Base-by-base conservation (phyloP, 2,888 invertebrate genomes). In the Drosophila ustulata region DNA sequence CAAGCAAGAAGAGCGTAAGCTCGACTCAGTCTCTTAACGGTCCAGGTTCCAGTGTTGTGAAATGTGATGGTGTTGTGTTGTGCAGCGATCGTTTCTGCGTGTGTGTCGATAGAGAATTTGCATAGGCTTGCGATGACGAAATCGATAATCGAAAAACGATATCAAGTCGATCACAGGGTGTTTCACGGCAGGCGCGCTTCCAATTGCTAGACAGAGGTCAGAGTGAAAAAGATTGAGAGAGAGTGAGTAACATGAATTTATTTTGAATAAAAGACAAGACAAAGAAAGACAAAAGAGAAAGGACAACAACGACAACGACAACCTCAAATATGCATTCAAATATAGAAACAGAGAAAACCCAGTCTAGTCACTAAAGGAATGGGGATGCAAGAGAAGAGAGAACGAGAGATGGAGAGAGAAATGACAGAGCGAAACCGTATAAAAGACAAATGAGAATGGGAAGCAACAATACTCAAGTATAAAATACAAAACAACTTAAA, bases 401-500 rank as follows among this genome's bases (percentile, higher is more conserved):
- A 39, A 4, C 47, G 49, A 64, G 32, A 64, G 30, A 47, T 39
- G 75, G 41, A 55, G 32, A 52, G 23, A 67, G 59, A 76, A 59
- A 62, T 61, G 46, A 71, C n/a, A 55, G 25, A 45, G 37, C 55
- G 32, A 55, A 46, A 53, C 18, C 23, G 37, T 63, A 74, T 32
- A 72, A 68, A 61, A 73, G 49, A 63, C 63, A 61, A 67, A 50
- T 41, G 52, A 50, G 57, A 62, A 57, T 57, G 64, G 70, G 61
- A 75, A 86, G 77, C 84, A 89, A 88, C 86, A 91, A 91, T 91
- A 91, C 91, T 91, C 91, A 91, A 91, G 89, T 91, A 91, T 90
- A 84, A 90, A 89, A 91, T 90, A 90, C 64, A 55, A 46, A 90
- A 89, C 13, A 81, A 86, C 82, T 85, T 81, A 89, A 79, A 66